These are phyloP conservation scores for Drosophila sordidapex DNA, from an alignment of 2,888 invertebrate species.

Conservation along the genomic window DNA sequence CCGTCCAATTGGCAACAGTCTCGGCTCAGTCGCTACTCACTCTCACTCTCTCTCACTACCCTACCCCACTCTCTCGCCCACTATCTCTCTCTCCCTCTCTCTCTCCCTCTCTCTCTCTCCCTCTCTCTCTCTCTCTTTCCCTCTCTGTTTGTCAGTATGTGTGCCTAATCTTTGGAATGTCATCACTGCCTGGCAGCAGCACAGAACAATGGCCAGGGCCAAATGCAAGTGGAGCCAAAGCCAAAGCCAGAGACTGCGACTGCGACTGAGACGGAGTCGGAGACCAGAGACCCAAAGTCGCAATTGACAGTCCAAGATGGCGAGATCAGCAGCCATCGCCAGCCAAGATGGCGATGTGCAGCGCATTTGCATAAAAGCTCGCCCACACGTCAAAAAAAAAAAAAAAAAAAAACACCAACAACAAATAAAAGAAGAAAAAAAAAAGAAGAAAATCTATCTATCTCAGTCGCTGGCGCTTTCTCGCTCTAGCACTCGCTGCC, in stretches of 20 bases:
- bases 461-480: slow-evolving; percentile 26
- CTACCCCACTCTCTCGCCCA: slow-evolving; percentile 3
- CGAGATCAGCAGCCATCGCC: slow-evolving; percentile 73
- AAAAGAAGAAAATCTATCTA: background rate
- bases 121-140: slow-evolving; percentile 1
- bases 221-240: slow-evolving; percentile 46
- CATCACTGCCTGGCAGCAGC: slow-evolving; percentile 63
- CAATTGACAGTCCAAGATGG: slow-evolving; percentile 72
- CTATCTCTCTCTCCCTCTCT: background rate
- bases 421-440: background rate
- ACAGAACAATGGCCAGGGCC: slow-evolving; percentile 71
- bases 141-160: slow-evolving; percentile 7
- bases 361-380: slow-evolving; percentile 69
- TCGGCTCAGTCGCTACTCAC: slow-evolving; percentile 9
- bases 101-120: slow-evolving; percentile 1
- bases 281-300: slow-evolving; percentile 30
- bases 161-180: slow-evolving; percentile 76
- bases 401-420: slow-evolving; percentile 9
- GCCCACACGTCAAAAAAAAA: slow-evolving; percentile 51
- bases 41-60: slow-evolving; percentile 5
- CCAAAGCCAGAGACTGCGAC: slow-evolving; percentile 9
- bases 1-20: slow-evolving; percentile 43
- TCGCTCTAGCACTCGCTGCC: background rate
- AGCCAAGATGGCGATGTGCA: slow-evolving; percentile 69
- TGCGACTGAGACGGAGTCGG: slow-evolving; percentile 8